Conservation (phyloP, 2,797 vertebrate genomes). For the Hirundo rustica region DNA sequence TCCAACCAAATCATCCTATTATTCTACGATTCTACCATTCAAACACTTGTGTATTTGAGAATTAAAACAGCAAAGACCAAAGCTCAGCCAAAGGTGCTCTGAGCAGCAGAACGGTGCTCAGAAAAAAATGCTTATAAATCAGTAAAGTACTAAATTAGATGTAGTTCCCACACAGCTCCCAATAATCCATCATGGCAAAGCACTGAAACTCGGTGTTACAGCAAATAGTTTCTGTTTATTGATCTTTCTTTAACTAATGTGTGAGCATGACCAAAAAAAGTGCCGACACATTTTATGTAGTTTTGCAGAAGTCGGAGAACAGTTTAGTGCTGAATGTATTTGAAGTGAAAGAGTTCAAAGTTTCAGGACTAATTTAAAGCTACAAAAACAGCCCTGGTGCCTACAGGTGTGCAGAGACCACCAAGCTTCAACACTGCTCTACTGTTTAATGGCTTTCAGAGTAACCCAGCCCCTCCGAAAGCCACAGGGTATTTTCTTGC, state of each 20-base stretch:
- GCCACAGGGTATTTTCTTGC: fast-evolving
- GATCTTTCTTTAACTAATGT: not conserved
- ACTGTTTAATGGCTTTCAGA: not conserved
- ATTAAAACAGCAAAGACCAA: not conserved
- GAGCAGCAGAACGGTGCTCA: not conserved
- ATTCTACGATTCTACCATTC: not conserved
- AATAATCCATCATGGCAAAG: not conserved
- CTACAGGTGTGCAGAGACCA: not conserved
- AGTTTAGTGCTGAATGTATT: not conserved
- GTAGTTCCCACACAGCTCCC: not conserved
- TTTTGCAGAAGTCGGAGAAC: not conserved
- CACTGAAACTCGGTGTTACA: not conserved
- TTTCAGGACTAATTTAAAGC: not conserved
- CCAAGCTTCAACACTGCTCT: fast-evolving
- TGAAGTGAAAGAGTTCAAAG: not conserved
- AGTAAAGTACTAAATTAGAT: not conserved
- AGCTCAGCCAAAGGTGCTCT: not conserved
- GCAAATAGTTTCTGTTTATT: not conserved
- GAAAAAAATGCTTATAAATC: not conserved
- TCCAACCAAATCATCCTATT: not conserved
- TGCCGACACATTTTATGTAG: not conserved
- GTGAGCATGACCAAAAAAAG: not conserved
- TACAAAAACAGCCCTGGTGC: not conserved
- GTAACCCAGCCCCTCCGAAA: not conserved
- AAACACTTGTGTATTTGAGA: not conserved